phyloP scores from a whole-genome alignment of 1,140 invertebrate species.

The Pseudomyrmex concolor region DNA sequence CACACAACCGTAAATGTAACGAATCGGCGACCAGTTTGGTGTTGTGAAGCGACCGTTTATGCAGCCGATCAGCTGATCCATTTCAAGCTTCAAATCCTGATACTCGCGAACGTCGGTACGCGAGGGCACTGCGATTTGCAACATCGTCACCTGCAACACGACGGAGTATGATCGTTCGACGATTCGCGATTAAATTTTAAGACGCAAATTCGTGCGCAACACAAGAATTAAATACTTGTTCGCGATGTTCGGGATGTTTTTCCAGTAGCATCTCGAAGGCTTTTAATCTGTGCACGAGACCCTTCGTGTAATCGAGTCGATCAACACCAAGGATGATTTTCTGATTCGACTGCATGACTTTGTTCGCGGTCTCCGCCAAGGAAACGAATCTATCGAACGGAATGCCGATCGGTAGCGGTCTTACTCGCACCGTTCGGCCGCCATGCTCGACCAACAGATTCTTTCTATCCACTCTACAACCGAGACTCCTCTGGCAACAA shows the following conservation, averaged over 20 bases:
- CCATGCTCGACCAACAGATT: slow-evolving; percentile 94
- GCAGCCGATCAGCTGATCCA: slow-evolving; percentile 94
- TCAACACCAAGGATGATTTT: slow-evolving; percentile 95
- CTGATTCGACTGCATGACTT: slow-evolving; percentile 89
- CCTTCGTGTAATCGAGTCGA: slow-evolving; percentile 96
- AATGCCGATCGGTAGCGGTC: slow-evolving; percentile 94
- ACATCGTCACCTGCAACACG: slow-evolving; percentile 86
- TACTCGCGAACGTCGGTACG: slow-evolving; percentile 96
- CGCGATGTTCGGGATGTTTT: slow-evolving; percentile 94
- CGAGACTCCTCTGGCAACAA: slow-evolving; percentile 94
- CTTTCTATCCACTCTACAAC: slow-evolving; percentile 94
- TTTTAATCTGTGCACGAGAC: slow-evolving; percentile 92
- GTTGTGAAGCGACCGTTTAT: slow-evolving; percentile 95
- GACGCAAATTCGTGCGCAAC: neutral
- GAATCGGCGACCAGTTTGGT: slow-evolving; percentile 95
- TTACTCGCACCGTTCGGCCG: slow-evolving; percentile 92
- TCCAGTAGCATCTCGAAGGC: slow-evolving; percentile 94
- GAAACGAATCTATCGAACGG: slow-evolving; percentile 94
- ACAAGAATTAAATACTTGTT: slow-evolving; percentile 87
- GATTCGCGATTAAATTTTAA: neutral
- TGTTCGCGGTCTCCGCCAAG: slow-evolving; percentile 91
- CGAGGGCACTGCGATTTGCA: slow-evolving; percentile 95
- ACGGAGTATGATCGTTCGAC: neutral
- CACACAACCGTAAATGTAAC: slow-evolving; percentile 95
- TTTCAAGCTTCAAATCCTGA: slow-evolving; percentile 95